Percentiles rank a stretch among this genome's conserved stretches.
These are phyloP conservation scores for Pipistrellus pygmaeus DNA, from an alignment of 2,797 vertebrate genomes.

Conservation along the genomic window DNA sequence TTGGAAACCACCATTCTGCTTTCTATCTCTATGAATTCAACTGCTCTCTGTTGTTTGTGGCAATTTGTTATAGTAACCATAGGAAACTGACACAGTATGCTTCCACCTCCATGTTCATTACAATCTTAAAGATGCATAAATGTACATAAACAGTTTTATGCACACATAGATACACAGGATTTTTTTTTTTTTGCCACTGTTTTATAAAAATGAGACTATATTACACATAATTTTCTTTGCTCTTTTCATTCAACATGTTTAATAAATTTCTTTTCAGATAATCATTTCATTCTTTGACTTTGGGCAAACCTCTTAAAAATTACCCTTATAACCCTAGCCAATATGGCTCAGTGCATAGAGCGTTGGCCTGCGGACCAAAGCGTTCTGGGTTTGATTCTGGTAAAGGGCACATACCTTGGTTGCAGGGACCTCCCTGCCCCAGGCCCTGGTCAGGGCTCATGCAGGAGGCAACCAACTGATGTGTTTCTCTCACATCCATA, in stretches of 20 bases:
- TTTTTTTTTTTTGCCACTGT: neutral
- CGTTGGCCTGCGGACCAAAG: too few species aligned
- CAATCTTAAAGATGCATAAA: neutral
- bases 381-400: too few species aligned
- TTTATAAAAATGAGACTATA: slow-evolving; percentile 5
- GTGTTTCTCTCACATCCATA: too few species aligned
- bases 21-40: neutral
- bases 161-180: neutral
- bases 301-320: slow-evolving; percentile 18
- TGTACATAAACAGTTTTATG: neutral
- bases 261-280: slow-evolving; percentile 16
- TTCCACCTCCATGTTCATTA: neutral
- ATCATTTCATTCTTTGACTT: slow-evolving; percentile 26
- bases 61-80: neutral
- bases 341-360: too few species aligned
- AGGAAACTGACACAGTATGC: neutral
- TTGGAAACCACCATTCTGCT: neutral
- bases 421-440: too few species aligned
- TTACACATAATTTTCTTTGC: neutral
- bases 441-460: too few species aligned
- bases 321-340: neutral
- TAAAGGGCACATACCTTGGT: too few species aligned
- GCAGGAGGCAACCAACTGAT: too few species aligned
- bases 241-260: neutral
- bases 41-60: slow-evolving; percentile 2